Percentiles rank a stretch among this genome's conserved stretches.
phyloP scores from a whole-genome alignment of 2,113 vertebrate genomes.

The Hylia prasina region DNA sequence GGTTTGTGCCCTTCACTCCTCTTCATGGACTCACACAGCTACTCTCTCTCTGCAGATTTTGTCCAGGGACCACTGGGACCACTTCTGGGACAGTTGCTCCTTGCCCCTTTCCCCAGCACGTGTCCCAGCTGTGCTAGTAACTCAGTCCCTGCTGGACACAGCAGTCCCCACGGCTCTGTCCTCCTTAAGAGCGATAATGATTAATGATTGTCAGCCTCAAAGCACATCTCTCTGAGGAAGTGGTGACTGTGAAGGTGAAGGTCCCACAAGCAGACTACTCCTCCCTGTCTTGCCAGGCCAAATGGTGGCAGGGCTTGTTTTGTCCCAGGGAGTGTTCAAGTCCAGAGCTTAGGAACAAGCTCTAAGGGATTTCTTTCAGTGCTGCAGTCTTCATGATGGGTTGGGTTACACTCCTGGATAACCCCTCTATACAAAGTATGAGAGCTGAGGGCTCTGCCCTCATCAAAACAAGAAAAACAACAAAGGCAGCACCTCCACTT shows the following conservation, averaged over 20 bases:
- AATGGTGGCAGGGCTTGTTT: background rate
- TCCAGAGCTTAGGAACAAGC: background rate
- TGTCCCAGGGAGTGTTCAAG: background rate
- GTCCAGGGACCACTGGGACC: background rate
- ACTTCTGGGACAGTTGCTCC: background rate
- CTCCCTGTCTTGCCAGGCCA: background rate
- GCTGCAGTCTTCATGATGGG: background rate
- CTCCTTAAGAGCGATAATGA: rapidly evolving
- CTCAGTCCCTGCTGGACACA: background rate
- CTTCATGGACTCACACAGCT: background rate
- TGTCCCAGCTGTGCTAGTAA: rapidly evolving
- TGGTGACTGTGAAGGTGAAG: background rate
- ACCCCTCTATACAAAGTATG: rapidly evolving
- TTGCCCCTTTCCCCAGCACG: background rate
- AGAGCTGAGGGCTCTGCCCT: background rate
- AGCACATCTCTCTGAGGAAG: rapidly evolving
- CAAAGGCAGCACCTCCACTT: background rate
- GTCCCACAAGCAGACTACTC: background rate
- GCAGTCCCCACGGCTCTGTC: background rate
- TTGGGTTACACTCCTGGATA: background rate
- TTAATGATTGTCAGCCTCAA: background rate
- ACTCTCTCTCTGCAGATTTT: background rate
- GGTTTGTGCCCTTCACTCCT: background rate
- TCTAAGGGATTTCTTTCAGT: background rate
- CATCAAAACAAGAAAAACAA: background rate